phyloP scores from a whole-genome alignment of 2,797 vertebrate genomes.

The Neosilurus mollespiculum region DNA sequence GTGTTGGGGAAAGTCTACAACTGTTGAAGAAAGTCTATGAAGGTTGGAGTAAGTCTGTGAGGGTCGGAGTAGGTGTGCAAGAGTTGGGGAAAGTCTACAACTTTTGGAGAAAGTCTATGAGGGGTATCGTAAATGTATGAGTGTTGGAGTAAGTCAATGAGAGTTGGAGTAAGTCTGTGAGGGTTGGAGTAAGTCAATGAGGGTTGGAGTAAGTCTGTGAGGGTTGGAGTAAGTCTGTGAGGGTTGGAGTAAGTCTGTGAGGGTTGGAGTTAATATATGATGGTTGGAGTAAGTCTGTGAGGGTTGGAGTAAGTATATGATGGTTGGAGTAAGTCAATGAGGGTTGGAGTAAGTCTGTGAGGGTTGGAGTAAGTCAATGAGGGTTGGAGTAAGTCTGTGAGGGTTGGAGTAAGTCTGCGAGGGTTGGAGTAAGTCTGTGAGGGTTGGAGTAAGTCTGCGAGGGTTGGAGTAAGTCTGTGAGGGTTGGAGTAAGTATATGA shows the following conservation, averaged over 20 bases:
- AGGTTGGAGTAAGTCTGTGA: neutral
- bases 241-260: too few relatives aligned
- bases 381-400: too few relatives aligned
- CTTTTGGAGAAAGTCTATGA: neutral
- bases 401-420: too few relatives aligned
- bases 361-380: too few relatives aligned
- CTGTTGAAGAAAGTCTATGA: neutral
- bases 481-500: neutral
- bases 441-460: too few relatives aligned
- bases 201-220: neutral
- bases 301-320: too few relatives aligned
- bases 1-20: neutral
- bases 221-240: neutral
- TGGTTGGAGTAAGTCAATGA: too few relatives aligned
- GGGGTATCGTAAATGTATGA: neutral
- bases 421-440: too few relatives aligned
- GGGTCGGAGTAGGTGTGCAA: neutral
- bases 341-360: too few relatives aligned
- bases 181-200: neutral
- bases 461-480: neutral
- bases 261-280: too few relatives aligned
- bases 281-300: too few relatives aligned
- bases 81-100: neutral
- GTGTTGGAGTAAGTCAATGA: neutral
- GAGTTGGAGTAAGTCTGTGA: neutral